Conservation (phyloP, 2,888 invertebrate species). For the Phania funesta region DNA sequence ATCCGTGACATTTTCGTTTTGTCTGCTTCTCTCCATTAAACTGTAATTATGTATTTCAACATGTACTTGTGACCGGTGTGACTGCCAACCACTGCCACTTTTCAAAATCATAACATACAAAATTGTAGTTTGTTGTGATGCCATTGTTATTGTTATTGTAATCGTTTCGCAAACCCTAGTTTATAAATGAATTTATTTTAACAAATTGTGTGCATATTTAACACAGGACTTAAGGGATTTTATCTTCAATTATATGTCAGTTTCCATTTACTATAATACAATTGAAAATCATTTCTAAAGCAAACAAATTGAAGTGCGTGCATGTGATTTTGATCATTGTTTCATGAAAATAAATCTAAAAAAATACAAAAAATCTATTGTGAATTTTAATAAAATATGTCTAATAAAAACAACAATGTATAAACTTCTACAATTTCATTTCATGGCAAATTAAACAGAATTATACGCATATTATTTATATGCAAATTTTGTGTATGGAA, state of each 20-base stretch:
- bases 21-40: background rate
- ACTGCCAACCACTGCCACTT: background rate
- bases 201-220: conserved; percentile 32
- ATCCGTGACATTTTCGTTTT: background rate
- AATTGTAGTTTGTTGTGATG: background rate
- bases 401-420: background rate
- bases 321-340: background rate
- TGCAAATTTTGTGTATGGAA: conserved; percentile 28
- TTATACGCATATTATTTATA: background rate
- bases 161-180: conserved; percentile 2
- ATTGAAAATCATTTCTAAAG: background rate
- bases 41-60: conserved; percentile 17
- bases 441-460: conserved; percentile 34
- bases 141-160: conserved; percentile 5
- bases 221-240: conserved; percentile 40
- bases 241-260: conserved; percentile 19
- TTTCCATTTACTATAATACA: conserved; percentile 23
- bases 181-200: conserved; percentile 43
- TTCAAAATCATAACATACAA: background rate
- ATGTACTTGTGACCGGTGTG: background rate
- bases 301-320: background rate
- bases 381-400: conserved; percentile 15
- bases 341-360: background rate
- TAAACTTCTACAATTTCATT: conserved; percentile 45
- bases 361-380: background rate